Conservation (phyloP, 1,140 invertebrate species). For the Akabosia matsudoensis region DNA sequence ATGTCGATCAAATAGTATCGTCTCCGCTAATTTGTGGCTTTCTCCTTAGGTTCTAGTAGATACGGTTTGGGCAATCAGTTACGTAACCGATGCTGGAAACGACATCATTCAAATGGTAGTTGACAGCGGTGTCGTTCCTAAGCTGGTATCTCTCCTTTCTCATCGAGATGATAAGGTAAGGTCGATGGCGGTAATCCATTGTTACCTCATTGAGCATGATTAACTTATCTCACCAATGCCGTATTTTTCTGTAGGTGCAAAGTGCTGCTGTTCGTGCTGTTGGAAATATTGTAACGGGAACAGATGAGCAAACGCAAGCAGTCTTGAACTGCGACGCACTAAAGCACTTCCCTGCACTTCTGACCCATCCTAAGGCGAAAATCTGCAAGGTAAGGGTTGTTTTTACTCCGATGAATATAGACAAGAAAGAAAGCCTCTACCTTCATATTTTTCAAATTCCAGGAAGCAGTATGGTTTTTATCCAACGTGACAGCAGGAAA, state of each 20-base stretch:
- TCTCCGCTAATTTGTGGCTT: too few species aligned
- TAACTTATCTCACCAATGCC: constrained; percentile 9
- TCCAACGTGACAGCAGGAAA: constrained; percentile 99
- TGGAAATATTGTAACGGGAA: constrained; percentile 98
- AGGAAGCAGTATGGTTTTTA: constrained; percentile 97
- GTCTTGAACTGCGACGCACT: constrained; percentile 90
- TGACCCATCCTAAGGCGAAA: constrained; percentile 83
- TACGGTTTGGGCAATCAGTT: constrained; percentile 98
- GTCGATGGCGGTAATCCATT: background rate
- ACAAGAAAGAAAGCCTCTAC: too few species aligned
- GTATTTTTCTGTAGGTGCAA: constrained; percentile 64
- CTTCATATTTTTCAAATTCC: constrained; percentile 47
- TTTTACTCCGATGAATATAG: constrained; percentile 19
- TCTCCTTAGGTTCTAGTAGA: constrained; percentile 97
- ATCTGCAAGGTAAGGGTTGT: constrained; percentile 65
- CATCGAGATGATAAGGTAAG: constrained; percentile 93
- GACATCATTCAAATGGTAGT: constrained; percentile 99
- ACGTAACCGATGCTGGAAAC: constrained; percentile 96
- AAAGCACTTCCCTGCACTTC: constrained; percentile 81
- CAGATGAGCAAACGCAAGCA: constrained; percentile 96
- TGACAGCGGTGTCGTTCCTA: constrained; percentile 90
- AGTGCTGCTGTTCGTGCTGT: constrained; percentile 94
- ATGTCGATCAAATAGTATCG: too few species aligned
- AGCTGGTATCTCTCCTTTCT: constrained; percentile 88
- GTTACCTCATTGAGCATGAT: background rate